Conservation (phyloP, 2,797 vertebrate species). For the Podargus strigoides region DNA sequence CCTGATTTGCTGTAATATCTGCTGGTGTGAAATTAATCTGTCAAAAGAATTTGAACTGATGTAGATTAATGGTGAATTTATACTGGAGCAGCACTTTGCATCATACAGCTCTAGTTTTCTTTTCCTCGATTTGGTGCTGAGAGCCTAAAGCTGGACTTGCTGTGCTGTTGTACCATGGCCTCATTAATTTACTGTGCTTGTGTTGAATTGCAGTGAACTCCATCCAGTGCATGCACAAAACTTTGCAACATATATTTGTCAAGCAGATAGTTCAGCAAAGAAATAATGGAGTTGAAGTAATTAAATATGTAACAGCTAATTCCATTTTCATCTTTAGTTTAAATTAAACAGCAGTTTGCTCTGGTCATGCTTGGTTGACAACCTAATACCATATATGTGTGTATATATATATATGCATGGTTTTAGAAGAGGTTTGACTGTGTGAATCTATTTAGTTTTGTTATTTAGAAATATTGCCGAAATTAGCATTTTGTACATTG, state of each 20-base stretch:
- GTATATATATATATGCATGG: background rate
- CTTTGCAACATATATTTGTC: background rate
- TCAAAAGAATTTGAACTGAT: background rate
- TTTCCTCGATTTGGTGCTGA: background rate
- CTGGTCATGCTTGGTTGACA: background rate
- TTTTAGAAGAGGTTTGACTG: background rate
- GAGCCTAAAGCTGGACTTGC: background rate
- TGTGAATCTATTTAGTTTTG: background rate
- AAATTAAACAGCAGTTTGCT: background rate
- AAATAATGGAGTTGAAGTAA: background rate
- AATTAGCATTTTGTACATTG: background rate
- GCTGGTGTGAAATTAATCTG: background rate
- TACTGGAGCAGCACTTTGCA: background rate
- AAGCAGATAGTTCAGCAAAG: background rate
- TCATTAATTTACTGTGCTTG: background rate
- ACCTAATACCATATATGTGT: background rate
- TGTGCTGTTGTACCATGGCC: background rate
- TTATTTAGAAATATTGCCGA: background rate
- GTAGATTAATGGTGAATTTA: background rate
- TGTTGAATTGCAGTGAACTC: background rate
- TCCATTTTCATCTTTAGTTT: background rate
- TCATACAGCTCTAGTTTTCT: background rate
- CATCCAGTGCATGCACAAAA: background rate
- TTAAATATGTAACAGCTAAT: background rate
- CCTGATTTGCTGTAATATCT: background rate